Base-by-base conservation (phyloP, 2,888 invertebrate species). In the Hydraecia micacea region DNA sequence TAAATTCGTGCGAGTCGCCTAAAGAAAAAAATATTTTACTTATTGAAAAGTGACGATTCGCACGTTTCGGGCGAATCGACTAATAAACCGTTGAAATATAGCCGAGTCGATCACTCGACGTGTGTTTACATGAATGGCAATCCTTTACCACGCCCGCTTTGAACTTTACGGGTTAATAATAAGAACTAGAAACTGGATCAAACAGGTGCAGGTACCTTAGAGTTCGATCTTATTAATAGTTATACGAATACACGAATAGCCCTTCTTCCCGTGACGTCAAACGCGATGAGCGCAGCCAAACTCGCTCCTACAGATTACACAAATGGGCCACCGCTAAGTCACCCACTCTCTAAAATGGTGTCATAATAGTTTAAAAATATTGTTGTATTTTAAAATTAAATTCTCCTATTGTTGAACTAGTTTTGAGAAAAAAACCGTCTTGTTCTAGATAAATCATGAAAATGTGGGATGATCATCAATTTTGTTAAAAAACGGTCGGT, bases 221-320 rank as follows among this genome's bases (percentile, higher is more conserved):
- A 90, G 90, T 92, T 93, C 90, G 90, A 91, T 93, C 88, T 91
- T 95, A 95, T 94, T 94, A 93, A 93, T 95, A 95, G 94, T 80
- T 82, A 79, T 82, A 85, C 87, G 88, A 89, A 91, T 91, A 93
- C 94, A 91, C 91, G 93, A 95, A 95, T 95, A 95, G 94, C 94
- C 95, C 95, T 95, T 92, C 90, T 88, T 90, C 90, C 88, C 80
- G 87, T 94, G 93, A 94, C 94, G 94, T 94, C 94, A 93, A 91
- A 90, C 79, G 85, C 80, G 73, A 83, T 82, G 87, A 80, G 81
- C 84, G 91, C 86, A 90, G 93, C 93, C 93, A 94, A 94, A 91
- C 89, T 83, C 87, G 88, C 89, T 90, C 89, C 89, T 89, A 89
- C 89, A 84, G 73, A 91, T 91, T 87, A 90, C 88, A 92, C 85